Conservation (phyloP, 2,888 invertebrate species). For the Clistopyga incitator region DNA sequence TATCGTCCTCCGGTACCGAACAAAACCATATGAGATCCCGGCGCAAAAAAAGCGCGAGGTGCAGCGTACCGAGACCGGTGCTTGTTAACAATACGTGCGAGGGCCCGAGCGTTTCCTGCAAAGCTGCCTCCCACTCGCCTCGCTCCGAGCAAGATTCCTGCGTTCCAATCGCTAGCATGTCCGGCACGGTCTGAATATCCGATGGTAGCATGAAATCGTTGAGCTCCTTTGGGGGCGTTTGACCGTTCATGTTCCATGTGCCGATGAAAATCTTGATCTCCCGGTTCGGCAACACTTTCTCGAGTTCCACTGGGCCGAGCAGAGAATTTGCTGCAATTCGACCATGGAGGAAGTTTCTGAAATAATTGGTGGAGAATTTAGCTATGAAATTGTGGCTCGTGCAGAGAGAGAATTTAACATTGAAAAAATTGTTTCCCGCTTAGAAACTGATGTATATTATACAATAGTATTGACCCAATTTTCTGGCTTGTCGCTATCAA, state of each 20-base stretch:
- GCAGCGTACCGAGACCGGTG: conserved; percentile 89
- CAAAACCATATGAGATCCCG: conserved; percentile 98
- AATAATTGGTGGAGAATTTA: conserved; percentile 53
- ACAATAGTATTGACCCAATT: too few relatives aligned
- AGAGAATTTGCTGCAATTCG: conserved; percentile 92
- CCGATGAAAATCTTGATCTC: conserved; percentile 95
- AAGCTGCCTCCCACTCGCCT: conserved; percentile 94
- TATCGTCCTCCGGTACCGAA: conserved; percentile 95
- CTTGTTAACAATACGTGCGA: conserved; percentile 92
- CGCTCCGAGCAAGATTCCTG: conserved; percentile 96
- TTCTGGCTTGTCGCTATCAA: too few relatives aligned
- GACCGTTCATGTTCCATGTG: conserved; percentile 99
- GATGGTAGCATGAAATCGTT: conserved; percentile 96
- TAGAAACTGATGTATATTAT: too few relatives aligned
- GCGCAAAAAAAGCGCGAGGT: conserved; percentile 94
- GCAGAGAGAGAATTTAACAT: too few relatives aligned
- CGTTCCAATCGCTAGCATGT: conserved; percentile 96
- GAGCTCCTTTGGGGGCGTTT: conserved; percentile 92
- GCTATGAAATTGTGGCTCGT: too few relatives aligned
- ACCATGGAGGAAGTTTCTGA: conserved; percentile 92
- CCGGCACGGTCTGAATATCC: conserved; percentile 93
- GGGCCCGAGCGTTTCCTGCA: conserved; percentile 97
- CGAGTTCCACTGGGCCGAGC: conserved; percentile 93
- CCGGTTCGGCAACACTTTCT: conserved; percentile 93
- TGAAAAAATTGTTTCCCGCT: too few relatives aligned